Base-by-base conservation (phyloP, 2,797 vertebrate species). In the Myotis vivesi region DNA sequence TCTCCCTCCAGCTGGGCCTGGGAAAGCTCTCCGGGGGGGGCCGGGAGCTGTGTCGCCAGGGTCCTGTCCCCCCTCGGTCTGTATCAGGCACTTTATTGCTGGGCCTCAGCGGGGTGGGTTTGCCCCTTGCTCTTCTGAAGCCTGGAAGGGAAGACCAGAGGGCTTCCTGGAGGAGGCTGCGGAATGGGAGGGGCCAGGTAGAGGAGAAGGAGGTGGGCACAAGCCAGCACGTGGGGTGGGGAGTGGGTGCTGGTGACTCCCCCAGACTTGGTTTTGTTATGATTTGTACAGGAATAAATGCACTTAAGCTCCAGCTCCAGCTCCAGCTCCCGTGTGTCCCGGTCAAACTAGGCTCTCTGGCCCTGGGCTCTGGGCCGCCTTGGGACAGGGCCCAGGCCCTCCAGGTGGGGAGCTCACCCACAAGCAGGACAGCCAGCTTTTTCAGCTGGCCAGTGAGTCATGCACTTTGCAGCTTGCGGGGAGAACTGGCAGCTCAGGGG, bases 241-340 rank as follows among this genome's bases (percentile, higher is more conserved):
- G 68, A 20, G 33, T 28, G 44, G 68, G 89, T 71, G 59, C 75
- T 25, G 1, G 71, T 0, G 9, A 69, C 85, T 73, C 73, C 82
- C 88, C 69, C 53, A 77, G 53, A 87, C 62, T 33, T 93, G 91
- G 62, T 97, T 98, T 98, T 97, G 96, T 98, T 97, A 97, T 81
- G 95, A 95, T 98, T 97, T 97, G 92, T 98, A 97, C 59, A 79
- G 97, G 93, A 98, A 97, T 97, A 98, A 97, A 97, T 30, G 73
- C 82, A 84, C 84, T 75, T 96, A 64, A 72, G 30, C 71, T 92
- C 93, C 36, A 7, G 22, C 55, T 92, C 93, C 36, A 7, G 22
- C 55, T 73, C 85, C 17, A 22, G 69, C 38, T 94, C 80, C 59
- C 33, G 44, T 44, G 75, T 97, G 30, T 94, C 28, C 72, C 3